Evolutionary conservation across 1,140 invertebrate species (phyloP).

Genomic region (Ceratina calcarata): DNA sequence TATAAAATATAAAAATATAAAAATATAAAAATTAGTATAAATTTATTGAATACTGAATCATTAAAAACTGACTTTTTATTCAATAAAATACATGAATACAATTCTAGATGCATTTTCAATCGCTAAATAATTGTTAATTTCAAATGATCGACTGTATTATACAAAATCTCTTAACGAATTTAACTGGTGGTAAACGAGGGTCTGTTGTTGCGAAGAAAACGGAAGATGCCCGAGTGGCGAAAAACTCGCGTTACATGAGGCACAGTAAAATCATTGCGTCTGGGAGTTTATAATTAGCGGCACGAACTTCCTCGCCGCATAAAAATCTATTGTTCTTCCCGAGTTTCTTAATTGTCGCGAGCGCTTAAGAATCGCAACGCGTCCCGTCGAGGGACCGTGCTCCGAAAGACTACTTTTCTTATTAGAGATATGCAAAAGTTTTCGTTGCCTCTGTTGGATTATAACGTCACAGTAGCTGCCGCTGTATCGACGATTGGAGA

Average conservation of each 20-base stretch:
- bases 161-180: constrained; percentile 2
- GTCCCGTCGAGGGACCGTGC: background rate
- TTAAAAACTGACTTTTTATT: no score
- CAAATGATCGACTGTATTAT: background rate
- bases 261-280: constrained; percentile 38
- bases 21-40: no score
- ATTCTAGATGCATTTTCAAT: no score
- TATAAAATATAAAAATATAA: no score
- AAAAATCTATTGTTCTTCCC: constrained; percentile 42
- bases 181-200: constrained; percentile 32
- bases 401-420: background rate
- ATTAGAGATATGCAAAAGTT: no score
- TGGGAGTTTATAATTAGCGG: constrained; percentile 32
- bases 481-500: constrained; percentile 2
- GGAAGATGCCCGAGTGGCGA: background rate
- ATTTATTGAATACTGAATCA: no score
- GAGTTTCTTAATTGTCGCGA: constrained; percentile 34
- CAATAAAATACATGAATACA: no score
- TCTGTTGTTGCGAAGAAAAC: constrained; percentile 9
- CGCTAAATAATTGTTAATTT: no score
- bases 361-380: background rate
- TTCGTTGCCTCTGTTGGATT: no score
- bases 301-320: constrained; percentile 21
- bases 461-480: background rate
- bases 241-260: constrained; percentile 12